Evolutionary conservation across 1,140 invertebrate species (phyloP).

Genomic region (Drosophila ambigua): DNA sequence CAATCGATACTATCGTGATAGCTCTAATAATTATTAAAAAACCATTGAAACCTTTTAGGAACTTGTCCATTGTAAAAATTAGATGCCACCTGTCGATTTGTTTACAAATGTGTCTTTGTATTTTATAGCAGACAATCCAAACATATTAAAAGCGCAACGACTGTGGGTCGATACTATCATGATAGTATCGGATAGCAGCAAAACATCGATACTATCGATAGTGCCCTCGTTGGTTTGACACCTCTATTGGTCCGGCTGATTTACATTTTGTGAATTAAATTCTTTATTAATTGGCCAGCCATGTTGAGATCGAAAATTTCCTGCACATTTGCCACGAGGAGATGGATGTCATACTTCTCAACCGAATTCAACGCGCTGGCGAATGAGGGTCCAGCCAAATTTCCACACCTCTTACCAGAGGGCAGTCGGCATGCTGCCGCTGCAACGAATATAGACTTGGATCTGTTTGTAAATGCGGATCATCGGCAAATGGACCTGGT

Average conservation of each 20-base stretch:
- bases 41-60: no score
- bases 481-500: conserved; percentile 57
- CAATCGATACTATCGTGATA: no score
- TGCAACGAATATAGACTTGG: conserved; percentile 44
- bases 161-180: no score
- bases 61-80: no score
- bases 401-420: neutral
- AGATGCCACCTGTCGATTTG: no score
- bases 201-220: no score
- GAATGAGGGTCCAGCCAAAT: conserved; percentile 32
- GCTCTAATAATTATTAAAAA: no score
- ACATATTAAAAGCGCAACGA: no score
- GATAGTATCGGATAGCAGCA: no score
- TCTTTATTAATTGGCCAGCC: neutral
- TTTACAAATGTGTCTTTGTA: no score
- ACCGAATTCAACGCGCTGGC: conserved; percentile 59
- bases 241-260: conserved; percentile 13
- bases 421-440: neutral
- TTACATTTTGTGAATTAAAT: conserved; percentile 27
- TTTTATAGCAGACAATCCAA: no score
- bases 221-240: no score
- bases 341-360: conserved; percentile 65
- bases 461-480: conserved; percentile 59
- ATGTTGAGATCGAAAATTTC: conserved; percentile 53
- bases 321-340: conserved; percentile 18